Evolutionary conservation across 2,113 vertebrate species (phyloP).

Genomic region (Morone chrysops): DNA sequence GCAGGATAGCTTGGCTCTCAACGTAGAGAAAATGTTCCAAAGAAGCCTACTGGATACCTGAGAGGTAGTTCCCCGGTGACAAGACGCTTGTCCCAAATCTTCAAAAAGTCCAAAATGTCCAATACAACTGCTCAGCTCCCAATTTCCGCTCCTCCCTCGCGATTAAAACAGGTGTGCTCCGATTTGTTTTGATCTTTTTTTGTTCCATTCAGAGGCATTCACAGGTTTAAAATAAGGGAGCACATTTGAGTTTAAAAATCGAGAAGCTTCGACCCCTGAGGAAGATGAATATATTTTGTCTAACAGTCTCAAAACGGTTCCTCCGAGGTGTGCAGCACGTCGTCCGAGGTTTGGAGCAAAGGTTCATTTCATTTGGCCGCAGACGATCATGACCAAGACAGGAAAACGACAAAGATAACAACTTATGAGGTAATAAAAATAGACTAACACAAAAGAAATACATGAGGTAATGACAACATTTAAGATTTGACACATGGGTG

Average conservation of each 20-base stretch:
- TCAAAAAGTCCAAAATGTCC: conserved; percentile 69
- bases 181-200: not conserved
- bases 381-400: conserved; percentile 70
- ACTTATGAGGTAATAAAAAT: conserved; percentile 77
- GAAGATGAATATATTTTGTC: conserved; percentile 79
- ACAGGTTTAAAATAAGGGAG: conserved; percentile 72
- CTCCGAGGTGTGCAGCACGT: conserved; percentile 77
- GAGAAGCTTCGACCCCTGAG: conserved; percentile 79
- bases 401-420: conserved; percentile 48
- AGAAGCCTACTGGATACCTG: conserved; percentile 83
- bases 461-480: conserved; percentile 79
- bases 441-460: conserved; percentile 68
- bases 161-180: conserved; percentile 52
- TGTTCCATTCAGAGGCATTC: conserved; percentile 61
- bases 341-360: conserved; percentile 70
- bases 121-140: conserved; percentile 61
- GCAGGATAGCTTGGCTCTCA: conserved; percentile 75
- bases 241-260: conserved; percentile 52
- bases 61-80: conserved; percentile 82
- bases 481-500: conserved; percentile 74
- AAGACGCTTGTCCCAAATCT: conserved; percentile 71
- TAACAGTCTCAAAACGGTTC: conserved; percentile 81
- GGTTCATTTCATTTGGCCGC: conserved; percentile 71
- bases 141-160: conserved; percentile 47
- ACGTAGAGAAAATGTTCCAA: conserved; percentile 76